A percentile compares a stretch with the other conserved stretches of the same genome.
Evolutionary conservation across 2,888 invertebrate genomes (phyloP).

Genomic region (Bombylius major): DNA sequence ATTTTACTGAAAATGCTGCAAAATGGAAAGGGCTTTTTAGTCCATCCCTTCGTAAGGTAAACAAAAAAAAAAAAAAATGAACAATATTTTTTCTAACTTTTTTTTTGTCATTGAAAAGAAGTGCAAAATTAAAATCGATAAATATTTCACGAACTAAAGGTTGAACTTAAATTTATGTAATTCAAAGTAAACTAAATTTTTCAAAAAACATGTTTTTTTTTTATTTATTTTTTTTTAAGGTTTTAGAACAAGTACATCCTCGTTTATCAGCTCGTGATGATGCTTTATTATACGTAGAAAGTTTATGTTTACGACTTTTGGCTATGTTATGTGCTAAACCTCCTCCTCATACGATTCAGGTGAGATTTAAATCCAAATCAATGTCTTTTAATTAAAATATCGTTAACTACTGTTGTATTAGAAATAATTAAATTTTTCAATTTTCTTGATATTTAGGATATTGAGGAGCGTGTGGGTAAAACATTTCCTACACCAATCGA

Average conservation of each 20-base stretch:
- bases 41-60: slow-evolving; percentile 74
- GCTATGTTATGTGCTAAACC: slow-evolving; percentile 79
- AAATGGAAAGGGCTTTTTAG: slow-evolving; percentile 91
- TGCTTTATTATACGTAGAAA: slow-evolving; percentile 86
- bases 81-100: slow-evolving; percentile 6
- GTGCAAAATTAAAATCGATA: too few relatives aligned
- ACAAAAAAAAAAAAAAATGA: not conserved
- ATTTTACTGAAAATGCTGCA: slow-evolving; percentile 78
- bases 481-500: slow-evolving; percentile 94
- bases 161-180: too few relatives aligned
- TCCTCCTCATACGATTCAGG: slow-evolving; percentile 66
- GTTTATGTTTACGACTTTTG: slow-evolving; percentile 74
- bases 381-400: not conserved
- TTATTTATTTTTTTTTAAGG: slow-evolving; percentile 42
- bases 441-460: slow-evolving; percentile 48
- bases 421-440: too few relatives aligned
- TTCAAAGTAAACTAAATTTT: too few relatives aligned
- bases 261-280: slow-evolving; percentile 73
- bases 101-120: not conserved
- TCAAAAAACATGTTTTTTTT: too few relatives aligned
- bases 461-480: slow-evolving; percentile 81
- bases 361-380: slow-evolving; percentile 20
- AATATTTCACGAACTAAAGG: too few relatives aligned
- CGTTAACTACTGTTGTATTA: too few relatives aligned
- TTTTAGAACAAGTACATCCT: slow-evolving; percentile 84